phyloP scores from a whole-genome alignment of 2,797 vertebrate genomes.

The Erethizon dorsatum region DNA sequence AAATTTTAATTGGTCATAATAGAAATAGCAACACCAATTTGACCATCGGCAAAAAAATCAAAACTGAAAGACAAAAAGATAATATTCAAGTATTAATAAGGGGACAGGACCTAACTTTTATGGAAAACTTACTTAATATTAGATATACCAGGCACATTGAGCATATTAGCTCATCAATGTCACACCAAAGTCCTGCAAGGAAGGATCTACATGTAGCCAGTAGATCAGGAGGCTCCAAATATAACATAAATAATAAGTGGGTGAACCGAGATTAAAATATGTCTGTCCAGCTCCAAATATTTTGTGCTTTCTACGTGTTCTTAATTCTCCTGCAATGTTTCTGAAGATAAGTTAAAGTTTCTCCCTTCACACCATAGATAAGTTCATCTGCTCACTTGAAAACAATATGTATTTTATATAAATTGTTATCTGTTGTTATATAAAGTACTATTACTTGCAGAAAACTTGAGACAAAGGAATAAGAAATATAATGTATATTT shows the following conservation, averaged over 20 bases:
- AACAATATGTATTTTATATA: neutral
- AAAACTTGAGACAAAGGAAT: neutral
- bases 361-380: neutral
- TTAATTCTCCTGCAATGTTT: neutral
- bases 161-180: neutral
- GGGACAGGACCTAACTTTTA: neutral
- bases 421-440: neutral
- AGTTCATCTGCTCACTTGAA: neutral
- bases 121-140: neutral
- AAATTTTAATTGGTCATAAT: conserved; percentile 20
- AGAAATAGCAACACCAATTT: neutral
- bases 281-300: neutral
- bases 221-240: neutral
- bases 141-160: neutral
- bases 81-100: neutral
- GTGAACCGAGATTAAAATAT: neutral
- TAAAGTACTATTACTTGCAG: neutral
- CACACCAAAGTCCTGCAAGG: neutral
- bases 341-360: neutral
- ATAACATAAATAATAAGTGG: neutral
- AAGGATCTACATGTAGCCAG: neutral
- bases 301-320: neutral
- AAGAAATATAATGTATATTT: neutral
- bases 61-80: conserved; percentile 19
- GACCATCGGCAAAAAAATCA: neutral